These are phyloP conservation scores for Camelus bactrianus DNA, from an alignment of 2,113 vertebrate genomes.

Conservation along the genomic window DNA sequence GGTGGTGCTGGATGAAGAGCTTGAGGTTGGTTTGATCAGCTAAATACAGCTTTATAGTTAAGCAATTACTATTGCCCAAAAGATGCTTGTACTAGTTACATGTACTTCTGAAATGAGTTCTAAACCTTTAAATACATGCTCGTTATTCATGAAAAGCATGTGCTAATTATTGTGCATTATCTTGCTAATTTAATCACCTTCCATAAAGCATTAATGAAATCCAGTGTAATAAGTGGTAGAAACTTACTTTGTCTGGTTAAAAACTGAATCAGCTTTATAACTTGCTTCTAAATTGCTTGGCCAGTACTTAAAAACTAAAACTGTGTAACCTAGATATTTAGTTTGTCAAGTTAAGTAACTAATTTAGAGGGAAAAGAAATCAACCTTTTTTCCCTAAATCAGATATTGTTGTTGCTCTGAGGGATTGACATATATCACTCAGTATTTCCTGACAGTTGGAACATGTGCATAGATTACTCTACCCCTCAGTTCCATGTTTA, in stretches of 20 bases:
- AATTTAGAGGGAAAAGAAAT: constrained; percentile 36
- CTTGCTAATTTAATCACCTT: constrained; percentile 40
- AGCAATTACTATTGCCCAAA: not conserved
- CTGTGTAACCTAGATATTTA: not conserved
- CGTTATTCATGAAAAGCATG: constrained; percentile 78
- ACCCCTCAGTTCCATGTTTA: not conserved
- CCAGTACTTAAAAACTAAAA: constrained; percentile 9
- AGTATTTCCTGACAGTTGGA: not conserved
- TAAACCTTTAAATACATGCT: constrained; percentile 78
- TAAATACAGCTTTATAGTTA: constrained; percentile 69
- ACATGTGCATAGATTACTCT: not conserved
- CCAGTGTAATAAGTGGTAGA: not conserved
- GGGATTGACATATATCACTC: not conserved
- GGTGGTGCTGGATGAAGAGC: constrained; percentile 96
- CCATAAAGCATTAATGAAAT: constrained; percentile 39
- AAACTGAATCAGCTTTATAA: constrained; percentile 32
- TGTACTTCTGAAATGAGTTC: constrained; percentile 79
- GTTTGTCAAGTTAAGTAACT: constrained; percentile 42
- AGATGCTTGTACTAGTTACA: not conserved
- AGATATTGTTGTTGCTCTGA: not conserved
- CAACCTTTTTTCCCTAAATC: not conserved
- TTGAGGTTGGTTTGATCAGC: constrained; percentile 92
- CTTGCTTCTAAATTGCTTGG: constrained; percentile 2
- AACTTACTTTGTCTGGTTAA: not conserved
- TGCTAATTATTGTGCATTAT: constrained; percentile 39